Base-by-base conservation (phyloP, 2,888 invertebrate species). In the Drosophila koepferae region DNA sequence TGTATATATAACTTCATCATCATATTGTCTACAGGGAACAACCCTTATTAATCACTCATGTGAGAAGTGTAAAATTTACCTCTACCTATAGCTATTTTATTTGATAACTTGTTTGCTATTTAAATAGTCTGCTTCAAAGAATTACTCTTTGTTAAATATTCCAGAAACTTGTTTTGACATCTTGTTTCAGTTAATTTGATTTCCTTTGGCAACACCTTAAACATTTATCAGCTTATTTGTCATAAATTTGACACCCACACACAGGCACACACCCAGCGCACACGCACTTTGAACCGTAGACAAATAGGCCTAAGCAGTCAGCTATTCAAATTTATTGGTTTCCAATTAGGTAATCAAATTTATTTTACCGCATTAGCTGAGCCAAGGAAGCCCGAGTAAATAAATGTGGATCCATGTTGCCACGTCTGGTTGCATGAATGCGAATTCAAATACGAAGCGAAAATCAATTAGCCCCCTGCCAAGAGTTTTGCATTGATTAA, bases 341-440 rank as follows among this genome's bases (percentile, higher is more conserved):
- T 86, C 83, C 85, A 86, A 86, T 90, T 90, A 88, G 86, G 72
- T 77, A 82, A 90, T 80, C 88, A 80, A 86, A 86, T 86, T 80
- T 82, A 80, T 80, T 82, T 82, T 77, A 71, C 80, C 74, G 69
- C 82, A 88, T 80, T 85, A 85, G 74, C 80, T 40, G 59, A 23
- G 58, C 59, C 63, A 68, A 70, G 75, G 55, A 72, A 73, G 70
- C 60, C 36, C 70, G 63, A 68, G 67, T 12, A 72, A 79, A 87
- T 85, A 81, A 81, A 79, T 82, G 64, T 65, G 38, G 38, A 31
- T 44, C 31, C 41, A 31, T 41, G 48, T 51, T 58, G 55, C 55
- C 59, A 43, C 60, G 72, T 49, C 59, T 70, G 70, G 40, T 63
- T 62, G 63, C 18, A 20, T 64, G 59, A 80, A 76, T 76, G 72